These are phyloP conservation scores for Indri indri DNA, from an alignment of 2,113 vertebrate species.

Conservation along the genomic window DNA sequence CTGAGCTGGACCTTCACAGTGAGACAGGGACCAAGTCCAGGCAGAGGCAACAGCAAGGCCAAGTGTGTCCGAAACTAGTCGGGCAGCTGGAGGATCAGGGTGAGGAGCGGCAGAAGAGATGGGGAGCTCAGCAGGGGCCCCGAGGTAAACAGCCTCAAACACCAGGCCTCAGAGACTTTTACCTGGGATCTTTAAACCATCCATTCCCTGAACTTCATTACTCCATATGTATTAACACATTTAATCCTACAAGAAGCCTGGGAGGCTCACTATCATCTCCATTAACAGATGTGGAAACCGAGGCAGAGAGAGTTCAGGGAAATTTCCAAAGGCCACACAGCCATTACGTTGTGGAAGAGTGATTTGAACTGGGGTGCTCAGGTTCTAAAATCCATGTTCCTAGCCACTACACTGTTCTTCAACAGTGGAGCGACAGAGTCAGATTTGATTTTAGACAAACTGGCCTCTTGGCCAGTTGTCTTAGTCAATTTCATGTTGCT, in stretches of 20 bases:
- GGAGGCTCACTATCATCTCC: too few species aligned
- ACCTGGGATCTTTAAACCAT: background rate
- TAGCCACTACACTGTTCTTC: background rate
- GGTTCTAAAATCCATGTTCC: background rate
- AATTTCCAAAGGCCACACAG: background rate
- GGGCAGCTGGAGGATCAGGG: background rate
- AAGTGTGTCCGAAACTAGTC: background rate
- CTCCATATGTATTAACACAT: background rate
- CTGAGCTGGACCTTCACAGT: background rate
- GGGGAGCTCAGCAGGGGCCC: background rate
- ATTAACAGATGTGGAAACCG: background rate
- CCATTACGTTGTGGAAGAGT: background rate
- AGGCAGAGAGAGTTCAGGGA: background rate
- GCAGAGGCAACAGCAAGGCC: background rate
- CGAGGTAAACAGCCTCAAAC: background rate
- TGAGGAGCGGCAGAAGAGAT: background rate
- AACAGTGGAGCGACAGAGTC: background rate
- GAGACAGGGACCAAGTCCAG: background rate
- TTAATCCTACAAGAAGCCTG: background rate
- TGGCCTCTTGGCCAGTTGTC: background rate
- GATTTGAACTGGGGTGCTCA: background rate
- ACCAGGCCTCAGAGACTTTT: background rate
- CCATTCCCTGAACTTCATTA: background rate
- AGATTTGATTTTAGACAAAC: background rate
- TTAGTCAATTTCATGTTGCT: background rate